A percentile compares a stretch with the other conserved stretches of the same genome.
phyloP scores from a whole-genome alignment of 1,140 invertebrate genomes.

The Liolophura sinensis region DNA sequence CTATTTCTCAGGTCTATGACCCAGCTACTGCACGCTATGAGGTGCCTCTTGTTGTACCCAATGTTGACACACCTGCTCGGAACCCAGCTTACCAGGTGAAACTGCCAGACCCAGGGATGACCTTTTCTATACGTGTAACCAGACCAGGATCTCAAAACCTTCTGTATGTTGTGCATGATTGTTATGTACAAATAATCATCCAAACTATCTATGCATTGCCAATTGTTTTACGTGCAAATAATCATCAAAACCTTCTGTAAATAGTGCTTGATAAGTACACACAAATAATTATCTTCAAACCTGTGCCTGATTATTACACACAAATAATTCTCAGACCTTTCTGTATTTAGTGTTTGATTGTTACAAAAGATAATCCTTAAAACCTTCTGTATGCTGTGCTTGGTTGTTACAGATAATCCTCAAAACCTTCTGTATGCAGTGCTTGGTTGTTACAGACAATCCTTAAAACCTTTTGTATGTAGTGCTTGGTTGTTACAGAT shows the following conservation, averaged over 20 bases:
- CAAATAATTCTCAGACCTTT: background rate
- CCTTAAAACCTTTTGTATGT: background rate
- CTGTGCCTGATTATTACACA: background rate
- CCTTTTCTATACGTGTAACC: slow-evolving; percentile 53
- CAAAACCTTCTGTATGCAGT: background rate
- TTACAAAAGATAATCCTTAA: background rate
- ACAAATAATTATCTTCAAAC: background rate
- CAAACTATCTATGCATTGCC: background rate
- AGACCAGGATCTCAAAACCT: slow-evolving; percentile 42
- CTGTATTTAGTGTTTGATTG: slow-evolving; percentile 5
- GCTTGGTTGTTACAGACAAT: background rate
- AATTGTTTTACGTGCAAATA: background rate
- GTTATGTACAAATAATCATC: background rate
- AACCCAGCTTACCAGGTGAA: slow-evolving; percentile 33
- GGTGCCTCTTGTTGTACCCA: slow-evolving; percentile 38
- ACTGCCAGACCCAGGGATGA: slow-evolving; percentile 17
- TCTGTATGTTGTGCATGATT: slow-evolving; percentile 41
- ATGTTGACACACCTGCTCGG: slow-evolving; percentile 4
- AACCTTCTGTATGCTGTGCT: background rate
- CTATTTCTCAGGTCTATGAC: slow-evolving; percentile 41
- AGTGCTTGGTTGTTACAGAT: background rate
- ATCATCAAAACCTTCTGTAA: background rate
- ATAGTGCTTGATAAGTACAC: background rate
- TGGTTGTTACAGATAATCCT: background rate
- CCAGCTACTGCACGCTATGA: slow-evolving; percentile 48